A percentile compares a stretch with the other conserved stretches of the same genome.
Evolutionary conservation across 2,797 vertebrate genomes (phyloP).

Genomic region (Poeciliopsis paucimaculata): DNA sequence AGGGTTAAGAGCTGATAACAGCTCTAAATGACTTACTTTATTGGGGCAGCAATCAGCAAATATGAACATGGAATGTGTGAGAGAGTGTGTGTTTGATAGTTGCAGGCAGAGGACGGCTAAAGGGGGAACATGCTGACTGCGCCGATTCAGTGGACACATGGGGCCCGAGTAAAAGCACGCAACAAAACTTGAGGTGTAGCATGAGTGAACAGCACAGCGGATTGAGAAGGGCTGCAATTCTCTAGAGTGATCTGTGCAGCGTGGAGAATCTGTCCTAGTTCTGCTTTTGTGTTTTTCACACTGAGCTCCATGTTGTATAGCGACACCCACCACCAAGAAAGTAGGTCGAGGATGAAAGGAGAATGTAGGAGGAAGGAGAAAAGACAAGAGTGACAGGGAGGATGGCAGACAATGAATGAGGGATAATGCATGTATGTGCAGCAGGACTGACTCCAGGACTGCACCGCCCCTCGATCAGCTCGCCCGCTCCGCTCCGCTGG

Average conservation of each 20-base stretch:
- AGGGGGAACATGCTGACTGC: constrained; percentile 22
- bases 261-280: constrained; percentile 78
- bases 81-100: neutral
- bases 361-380: constrained; percentile 67
- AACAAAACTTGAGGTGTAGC: constrained; percentile 48
- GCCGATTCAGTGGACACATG: constrained; percentile 23
- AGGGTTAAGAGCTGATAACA: neutral
- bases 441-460: constrained; percentile 32
- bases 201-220: constrained; percentile 36
- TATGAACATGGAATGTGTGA: neutral
- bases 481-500: constrained; percentile 23
- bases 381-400: constrained; percentile 65
- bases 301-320: constrained; percentile 55
- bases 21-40: neutral
- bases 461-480: constrained; percentile 38
- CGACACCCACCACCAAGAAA: constrained; percentile 65
- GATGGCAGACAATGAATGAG: constrained; percentile 64
- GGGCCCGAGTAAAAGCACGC: constrained; percentile 27
- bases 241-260: constrained; percentile 63
- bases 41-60: neutral
- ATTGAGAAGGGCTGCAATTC: constrained; percentile 41
- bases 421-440: constrained; percentile 61
- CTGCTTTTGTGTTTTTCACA: constrained; percentile 68
- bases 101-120: neutral
- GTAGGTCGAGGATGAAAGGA: constrained; percentile 75